phyloP scores from a whole-genome alignment of 2,888 invertebrate species.

The Trilocha varians region DNA sequence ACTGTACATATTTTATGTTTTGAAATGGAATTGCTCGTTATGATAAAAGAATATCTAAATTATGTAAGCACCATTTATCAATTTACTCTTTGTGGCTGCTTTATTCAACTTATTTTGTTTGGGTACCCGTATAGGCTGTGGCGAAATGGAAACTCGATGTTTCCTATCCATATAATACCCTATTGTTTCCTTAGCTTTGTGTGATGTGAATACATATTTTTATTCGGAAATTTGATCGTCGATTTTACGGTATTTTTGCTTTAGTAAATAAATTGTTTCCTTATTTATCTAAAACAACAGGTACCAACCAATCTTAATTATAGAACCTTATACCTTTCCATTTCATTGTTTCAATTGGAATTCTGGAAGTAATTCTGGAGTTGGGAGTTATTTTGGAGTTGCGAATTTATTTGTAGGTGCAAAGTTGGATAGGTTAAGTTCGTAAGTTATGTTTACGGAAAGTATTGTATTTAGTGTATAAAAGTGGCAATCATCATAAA shows the following conservation, averaged over 20 bases:
- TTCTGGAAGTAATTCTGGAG: no score
- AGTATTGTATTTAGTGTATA: no score
- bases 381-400: no score
- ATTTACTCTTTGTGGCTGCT: slow-evolving; percentile 4
- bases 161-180: not conserved
- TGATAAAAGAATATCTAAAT: slow-evolving; percentile 5
- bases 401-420: no score
- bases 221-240: not conserved
- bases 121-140: not conserved
- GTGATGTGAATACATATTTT: not conserved
- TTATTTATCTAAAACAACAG: no score
- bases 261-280: no score
- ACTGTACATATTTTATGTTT: slow-evolving; percentile 3
- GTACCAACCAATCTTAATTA: no score
- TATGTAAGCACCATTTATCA: slow-evolving; percentile 6
- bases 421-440: no score
- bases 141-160: slow-evolving; percentile 3
- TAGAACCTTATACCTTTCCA: no score
- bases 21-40: not conserved
- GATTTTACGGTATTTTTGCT: not conserved
- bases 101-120: not conserved
- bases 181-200: not conserved
- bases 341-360: no score
- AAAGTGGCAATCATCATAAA: no score
- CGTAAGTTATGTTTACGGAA: no score